Conservation (phyloP, 2,113 vertebrate species). For the Rhynchomys soricoides region DNA sequence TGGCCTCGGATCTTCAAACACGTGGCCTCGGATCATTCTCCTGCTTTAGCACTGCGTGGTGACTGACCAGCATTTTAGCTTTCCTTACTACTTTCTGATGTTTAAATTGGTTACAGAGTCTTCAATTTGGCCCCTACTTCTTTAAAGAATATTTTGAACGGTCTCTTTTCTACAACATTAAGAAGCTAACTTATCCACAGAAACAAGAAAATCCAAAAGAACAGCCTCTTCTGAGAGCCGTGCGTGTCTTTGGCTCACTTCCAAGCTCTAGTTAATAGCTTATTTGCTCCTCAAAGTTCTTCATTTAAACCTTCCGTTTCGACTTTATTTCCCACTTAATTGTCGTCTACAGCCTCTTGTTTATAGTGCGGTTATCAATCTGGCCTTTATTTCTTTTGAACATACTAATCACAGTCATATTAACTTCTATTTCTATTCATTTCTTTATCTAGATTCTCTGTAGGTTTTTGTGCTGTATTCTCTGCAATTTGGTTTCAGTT, state of each 20-base stretch:
- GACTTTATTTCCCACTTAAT: neutral
- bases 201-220: neutral
- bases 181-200: neutral
- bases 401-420: neutral
- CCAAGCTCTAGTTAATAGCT: neutral
- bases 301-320: neutral
- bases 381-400: neutral
- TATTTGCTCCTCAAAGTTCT: neutral
- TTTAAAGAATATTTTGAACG: neutral
- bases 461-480: neutral
- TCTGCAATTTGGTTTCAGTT: neutral
- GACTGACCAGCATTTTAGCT: neutral
- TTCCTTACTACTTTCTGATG: neutral
- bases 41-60: neutral
- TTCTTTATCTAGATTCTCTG: neutral
- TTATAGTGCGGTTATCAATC: constrained; percentile 3
- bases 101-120: neutral
- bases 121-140: neutral
- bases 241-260: neutral
- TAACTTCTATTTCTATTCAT: neutral
- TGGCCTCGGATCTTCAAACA: neutral
- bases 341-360: neutral
- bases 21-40: neutral
- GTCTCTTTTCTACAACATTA: neutral
- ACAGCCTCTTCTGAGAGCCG: neutral